Evolutionary conservation across 2,113 vertebrate species (phyloP), one percentile per base, ranked within the genome.

Genomic region (Catharus bicknelli): DNA sequence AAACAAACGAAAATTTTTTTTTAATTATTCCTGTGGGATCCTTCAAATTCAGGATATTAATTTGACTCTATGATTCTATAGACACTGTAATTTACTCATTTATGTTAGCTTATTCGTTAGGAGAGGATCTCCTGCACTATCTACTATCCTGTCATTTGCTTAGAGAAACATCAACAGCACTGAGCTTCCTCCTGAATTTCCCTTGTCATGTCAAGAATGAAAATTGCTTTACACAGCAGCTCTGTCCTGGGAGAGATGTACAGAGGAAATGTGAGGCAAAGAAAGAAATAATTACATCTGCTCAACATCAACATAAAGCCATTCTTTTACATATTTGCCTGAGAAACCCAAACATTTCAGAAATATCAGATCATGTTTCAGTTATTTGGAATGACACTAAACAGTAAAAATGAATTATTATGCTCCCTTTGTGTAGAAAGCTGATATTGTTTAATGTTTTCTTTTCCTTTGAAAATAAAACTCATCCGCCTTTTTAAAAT

Each of bases 121-220:
- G 21, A 68, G 40, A 57, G 7, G 12, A 17, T 72, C 1, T 82
- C 29, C 23, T 45, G 45, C 20, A 57, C 13, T 43, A 76, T 7
- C 2, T 13, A 29, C 0, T 38, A 0, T 66, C 7, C 5, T 42
- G 22, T 8, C 7, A 26, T 54, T 81, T 82, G 9, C 20, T 76
- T 34, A 55, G 20, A 38, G 67, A 78, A 82, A 8, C 11, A 68
- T 7, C 13, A 64, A 5, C 10, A 36, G 7, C 55, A 18, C 8
- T 12, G 40, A 90, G 2, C 3, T 43, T 72, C 10, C 11, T 64
- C 25, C 47, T n/a, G 17, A n/a, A 58, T 23, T 62, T 86, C 18
- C 14, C 10, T 87, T 72, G 38, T 53, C 5, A 11, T 8, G 8
- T 48, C 27, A 30, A 48, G 55, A 68, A 34, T 0, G 3, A 79